Evolutionary conservation across 2,113 vertebrate genomes (phyloP), one percentile per base, ranked within the genome.

Genomic region (Chloropsis hardwickii): DNA sequence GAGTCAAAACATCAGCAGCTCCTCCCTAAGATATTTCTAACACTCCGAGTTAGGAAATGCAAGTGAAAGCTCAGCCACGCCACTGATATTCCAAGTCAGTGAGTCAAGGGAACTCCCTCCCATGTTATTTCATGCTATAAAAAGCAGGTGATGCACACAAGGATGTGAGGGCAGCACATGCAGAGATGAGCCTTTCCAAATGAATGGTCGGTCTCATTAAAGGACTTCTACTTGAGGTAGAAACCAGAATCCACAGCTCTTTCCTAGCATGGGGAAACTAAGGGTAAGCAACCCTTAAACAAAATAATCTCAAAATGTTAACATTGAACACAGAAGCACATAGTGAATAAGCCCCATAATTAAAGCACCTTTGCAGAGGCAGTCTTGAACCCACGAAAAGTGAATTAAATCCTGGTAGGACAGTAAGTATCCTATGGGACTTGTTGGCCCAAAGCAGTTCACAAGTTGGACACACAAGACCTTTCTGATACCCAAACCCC

Each of bases 61-160:
- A 95, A 93, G 88, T 76, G 92, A 97, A 96, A 96, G 94, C 80
- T 81, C 90, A 78, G 72, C 28, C 71, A 57, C 0, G 0, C 44
- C 3, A 14, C 22, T 71, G 60, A 64, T 90, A 69, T 71, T 64
- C 50, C 51, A 78, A 79, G 40, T 13, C 60, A 58, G 28, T 78
- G 90, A 94, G 79, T 78, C 94, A 88, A 44, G 48, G 85, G 65
- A 96, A 95, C 79, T 93, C 71, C 90, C 92, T 90, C 39, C 14
- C 7, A 1, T 79, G 70, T 54, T 81, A 44, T 47, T 88, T 66
- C 45, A 50, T 22, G 60, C 92, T 71, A 84, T 64, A 85, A 88
- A 93, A 94, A 90, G 88, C 51, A 74, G 16, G 42, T 2, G 3
- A 48, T 21, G 47, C n/a, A n/a, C 67, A 64, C 33, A 60, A 44